These are phyloP conservation scores for Atherinomorus stipes DNA, from an alignment of 2,113 vertebrate genomes.

Conservation along the genomic window DNA sequence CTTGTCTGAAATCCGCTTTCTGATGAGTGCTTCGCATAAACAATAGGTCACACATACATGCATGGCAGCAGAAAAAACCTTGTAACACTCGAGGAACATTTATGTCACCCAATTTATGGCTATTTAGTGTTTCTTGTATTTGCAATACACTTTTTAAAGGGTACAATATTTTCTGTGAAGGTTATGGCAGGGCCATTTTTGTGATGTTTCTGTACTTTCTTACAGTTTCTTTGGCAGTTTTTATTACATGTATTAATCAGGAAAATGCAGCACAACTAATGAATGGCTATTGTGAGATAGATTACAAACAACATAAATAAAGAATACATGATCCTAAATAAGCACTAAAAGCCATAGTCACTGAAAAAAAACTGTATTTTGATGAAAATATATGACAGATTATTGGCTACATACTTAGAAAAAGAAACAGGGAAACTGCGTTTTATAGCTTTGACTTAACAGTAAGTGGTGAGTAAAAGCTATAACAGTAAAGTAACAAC, in stretches of 20 bases:
- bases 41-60: conserved; percentile 50
- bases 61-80: conserved; percentile 9
- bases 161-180: not conserved
- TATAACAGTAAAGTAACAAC: too few relatives aligned
- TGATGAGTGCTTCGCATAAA: conserved; percentile 56
- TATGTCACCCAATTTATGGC: not conserved
- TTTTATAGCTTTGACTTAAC: too few relatives aligned
- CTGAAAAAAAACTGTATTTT: conserved; percentile 1
- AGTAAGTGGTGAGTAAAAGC: too few relatives aligned
- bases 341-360: not conserved
- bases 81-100: conserved; percentile 15
- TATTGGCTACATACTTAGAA: too few relatives aligned
- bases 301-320: too few relatives aligned
- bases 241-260: too few relatives aligned
- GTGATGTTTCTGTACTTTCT: not conserved
- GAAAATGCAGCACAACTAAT: too few relatives aligned
- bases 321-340: too few relatives aligned
- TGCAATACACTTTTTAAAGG: not conserved
- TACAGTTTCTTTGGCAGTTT: too few relatives aligned
- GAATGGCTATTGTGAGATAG: too few relatives aligned
- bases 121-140: conserved; percentile 3
- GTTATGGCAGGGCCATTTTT: not conserved
- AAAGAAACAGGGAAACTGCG: too few relatives aligned
- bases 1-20: conserved; percentile 38
- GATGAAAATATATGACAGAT: not conserved